Conservation (phyloP, 2,113 vertebrate species). For the Gobius niger region DNA sequence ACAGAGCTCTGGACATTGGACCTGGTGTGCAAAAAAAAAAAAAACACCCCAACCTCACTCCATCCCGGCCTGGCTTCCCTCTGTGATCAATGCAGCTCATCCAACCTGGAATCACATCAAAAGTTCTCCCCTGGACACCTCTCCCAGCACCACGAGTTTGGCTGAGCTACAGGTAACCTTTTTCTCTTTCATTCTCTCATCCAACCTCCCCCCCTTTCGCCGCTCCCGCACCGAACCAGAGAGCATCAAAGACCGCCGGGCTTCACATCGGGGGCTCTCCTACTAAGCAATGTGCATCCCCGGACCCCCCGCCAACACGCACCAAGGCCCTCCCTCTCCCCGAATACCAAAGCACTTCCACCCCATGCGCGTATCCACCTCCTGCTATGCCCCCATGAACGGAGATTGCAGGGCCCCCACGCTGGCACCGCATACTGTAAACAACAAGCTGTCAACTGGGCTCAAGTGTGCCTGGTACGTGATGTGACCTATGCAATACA, state of each 20-base stretch:
- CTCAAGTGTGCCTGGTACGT: slow-evolving; percentile 81
- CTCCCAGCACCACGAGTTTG: slow-evolving; percentile 55
- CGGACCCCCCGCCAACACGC: slow-evolving; percentile 63
- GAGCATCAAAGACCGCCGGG: slow-evolving; percentile 82
- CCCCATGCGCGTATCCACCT: slow-evolving; percentile 40
- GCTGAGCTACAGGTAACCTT: slow-evolving; percentile 78
- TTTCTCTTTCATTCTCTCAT: slow-evolving; percentile 68
- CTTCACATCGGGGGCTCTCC: slow-evolving; percentile 82
- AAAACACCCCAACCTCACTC: slow-evolving; percentile 16
- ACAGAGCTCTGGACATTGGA: slow-evolving; percentile 39
- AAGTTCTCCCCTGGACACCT: slow-evolving; percentile 44
- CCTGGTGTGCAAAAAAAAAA: slow-evolving; percentile 28
- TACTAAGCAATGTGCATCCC: slow-evolving; percentile 61
- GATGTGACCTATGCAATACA: slow-evolving; percentile 82
- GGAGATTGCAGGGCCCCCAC: slow-evolving; percentile 71
- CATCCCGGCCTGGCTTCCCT: slow-evolving; percentile 40
- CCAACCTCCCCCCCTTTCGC: slow-evolving; percentile 8
- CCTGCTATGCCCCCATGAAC: slow-evolving; percentile 54
- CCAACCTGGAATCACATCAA: slow-evolving; percentile 76
- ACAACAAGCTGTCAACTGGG: slow-evolving; percentile 88
- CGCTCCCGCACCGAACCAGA: slow-evolving; percentile 59
- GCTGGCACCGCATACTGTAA: slow-evolving; percentile 82
- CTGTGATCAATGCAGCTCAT: slow-evolving; percentile 67
- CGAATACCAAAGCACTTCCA: slow-evolving; percentile 42
- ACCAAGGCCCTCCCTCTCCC: slow-evolving; percentile 31